Evolutionary conservation across 1,140 invertebrate genomes (phyloP).

Genomic region (Pseudoatta argentina): DNA sequence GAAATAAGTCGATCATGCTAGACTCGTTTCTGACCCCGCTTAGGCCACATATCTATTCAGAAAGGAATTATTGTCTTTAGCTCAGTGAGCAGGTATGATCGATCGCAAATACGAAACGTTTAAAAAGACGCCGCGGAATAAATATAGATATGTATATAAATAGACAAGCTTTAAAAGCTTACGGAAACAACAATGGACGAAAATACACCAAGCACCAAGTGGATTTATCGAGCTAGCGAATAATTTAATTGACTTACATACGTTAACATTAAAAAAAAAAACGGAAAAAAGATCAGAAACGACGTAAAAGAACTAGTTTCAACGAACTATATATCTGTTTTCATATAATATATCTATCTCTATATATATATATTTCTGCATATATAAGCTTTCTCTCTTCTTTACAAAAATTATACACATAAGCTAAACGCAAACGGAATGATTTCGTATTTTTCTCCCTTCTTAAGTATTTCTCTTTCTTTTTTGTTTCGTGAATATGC

Average conservation of each 20-base stretch:
- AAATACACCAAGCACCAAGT: slow-evolving; percentile 76
- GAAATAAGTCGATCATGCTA: slow-evolving; percentile 26
- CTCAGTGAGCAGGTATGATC: slow-evolving; percentile 41
- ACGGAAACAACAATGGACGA: slow-evolving; percentile 68
- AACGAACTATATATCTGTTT: slow-evolving; percentile 74
- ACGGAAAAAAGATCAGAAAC: slow-evolving; percentile 26
- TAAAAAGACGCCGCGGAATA: slow-evolving; percentile 38
- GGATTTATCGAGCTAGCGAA: slow-evolving; percentile 58
- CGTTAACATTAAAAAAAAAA: slow-evolving; percentile 29
- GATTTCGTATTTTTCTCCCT: slow-evolving; percentile 65
- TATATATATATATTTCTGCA: slow-evolving; percentile 61
- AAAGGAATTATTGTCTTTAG: slow-evolving; percentile 46
- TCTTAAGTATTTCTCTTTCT: not conserved
- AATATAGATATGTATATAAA: slow-evolving; percentile 52
- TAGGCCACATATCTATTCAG: slow-evolving; percentile 58
- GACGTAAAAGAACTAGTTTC: slow-evolving; percentile 61
- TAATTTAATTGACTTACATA: slow-evolving; percentile 65
- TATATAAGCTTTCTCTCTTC: slow-evolving; percentile 63
- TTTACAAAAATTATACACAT: slow-evolving; percentile 75
- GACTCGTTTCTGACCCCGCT: slow-evolving; percentile 39
- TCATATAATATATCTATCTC: slow-evolving; percentile 67
- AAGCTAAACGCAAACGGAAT: slow-evolving; percentile 77
- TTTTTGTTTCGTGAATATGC: slow-evolving; percentile 5
- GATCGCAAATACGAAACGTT: slow-evolving; percentile 31
- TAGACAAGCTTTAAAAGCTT: slow-evolving; percentile 66